A percentile compares a stretch with the other conserved stretches of the same genome.
These are phyloP conservation scores for Distichodus sexfasciatus DNA, from an alignment of 2,797 vertebrate species.

Conservation along the genomic window DNA sequence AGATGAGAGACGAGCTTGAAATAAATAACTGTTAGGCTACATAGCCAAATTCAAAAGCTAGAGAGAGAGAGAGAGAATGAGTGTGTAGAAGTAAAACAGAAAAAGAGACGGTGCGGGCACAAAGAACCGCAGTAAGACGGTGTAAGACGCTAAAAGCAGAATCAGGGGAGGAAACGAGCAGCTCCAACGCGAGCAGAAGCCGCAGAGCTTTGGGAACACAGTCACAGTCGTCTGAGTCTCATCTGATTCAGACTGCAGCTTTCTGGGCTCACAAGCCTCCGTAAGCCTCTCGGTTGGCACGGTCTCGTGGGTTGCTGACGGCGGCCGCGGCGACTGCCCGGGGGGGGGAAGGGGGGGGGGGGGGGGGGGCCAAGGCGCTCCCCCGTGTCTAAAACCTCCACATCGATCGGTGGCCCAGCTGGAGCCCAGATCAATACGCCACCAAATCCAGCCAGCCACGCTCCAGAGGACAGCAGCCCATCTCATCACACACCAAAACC, in stretches of 20 bases:
- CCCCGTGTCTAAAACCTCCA: slow-evolving; percentile 69
- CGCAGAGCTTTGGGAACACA: not conserved
- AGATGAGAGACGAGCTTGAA: not conserved
- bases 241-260: not conserved
- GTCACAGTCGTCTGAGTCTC: not conserved
- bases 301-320: not conserved
- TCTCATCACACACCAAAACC: slow-evolving; percentile 67
- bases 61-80: not conserved
- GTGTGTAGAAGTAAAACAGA: not conserved
- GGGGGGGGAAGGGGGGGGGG: slow-evolving; percentile 42
- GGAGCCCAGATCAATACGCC: slow-evolving; percentile 73
- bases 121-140: not conserved
- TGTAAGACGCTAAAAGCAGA: not conserved
- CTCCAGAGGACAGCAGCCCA: slow-evolving; percentile 65
- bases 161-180: not conserved
- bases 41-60: not conserved
- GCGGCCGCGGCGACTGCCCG: too few species aligned
- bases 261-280: not conserved
- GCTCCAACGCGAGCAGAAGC: not conserved
- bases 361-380: slow-evolving; percentile 28
- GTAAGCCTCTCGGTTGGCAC: not conserved
- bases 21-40: not conserved
- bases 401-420: slow-evolving; percentile 68
- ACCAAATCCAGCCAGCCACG: slow-evolving; percentile 70
- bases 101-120: not conserved